phyloP scores from a whole-genome alignment of 2,113 vertebrate genomes.

The Cebidichthys violaceus region DNA sequence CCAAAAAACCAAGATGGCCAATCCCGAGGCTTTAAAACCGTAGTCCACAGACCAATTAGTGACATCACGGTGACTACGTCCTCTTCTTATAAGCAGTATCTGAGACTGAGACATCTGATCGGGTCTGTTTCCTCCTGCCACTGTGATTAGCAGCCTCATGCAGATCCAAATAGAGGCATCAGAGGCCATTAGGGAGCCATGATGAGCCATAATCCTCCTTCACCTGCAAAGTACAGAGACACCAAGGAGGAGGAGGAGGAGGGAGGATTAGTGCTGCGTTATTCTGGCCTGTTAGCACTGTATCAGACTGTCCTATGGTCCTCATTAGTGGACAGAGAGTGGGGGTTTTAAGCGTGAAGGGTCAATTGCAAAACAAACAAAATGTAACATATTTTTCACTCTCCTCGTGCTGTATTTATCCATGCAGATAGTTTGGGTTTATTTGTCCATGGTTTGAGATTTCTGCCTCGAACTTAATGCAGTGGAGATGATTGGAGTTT shows the following conservation, averaged over 20 bases:
- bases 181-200: slow-evolving; percentile 23
- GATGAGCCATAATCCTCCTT: slow-evolving; percentile 39
- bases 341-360: background rate
- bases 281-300: background rate
- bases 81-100: background rate
- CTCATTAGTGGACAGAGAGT: background rate
- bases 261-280: slow-evolving; percentile 17
- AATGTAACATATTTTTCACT: background rate
- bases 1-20: background rate
- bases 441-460: background rate
- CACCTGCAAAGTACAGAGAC: slow-evolving; percentile 22
- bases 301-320: background rate
- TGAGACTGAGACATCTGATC: background rate
- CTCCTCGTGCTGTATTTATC: background rate
- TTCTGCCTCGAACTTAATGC: background rate
- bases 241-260: background rate
- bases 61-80: background rate
- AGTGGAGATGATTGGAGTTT: background rate
- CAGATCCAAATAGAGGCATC: slow-evolving; percentile 2
- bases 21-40: background rate
- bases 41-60: background rate
- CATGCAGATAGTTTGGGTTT: background rate
- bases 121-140: background rate
- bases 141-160: slow-evolving; percentile 18
- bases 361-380: background rate